Evolutionary conservation across 1,140 invertebrate genomes (phyloP).

Genomic region (Melitaea cinxia): DNA sequence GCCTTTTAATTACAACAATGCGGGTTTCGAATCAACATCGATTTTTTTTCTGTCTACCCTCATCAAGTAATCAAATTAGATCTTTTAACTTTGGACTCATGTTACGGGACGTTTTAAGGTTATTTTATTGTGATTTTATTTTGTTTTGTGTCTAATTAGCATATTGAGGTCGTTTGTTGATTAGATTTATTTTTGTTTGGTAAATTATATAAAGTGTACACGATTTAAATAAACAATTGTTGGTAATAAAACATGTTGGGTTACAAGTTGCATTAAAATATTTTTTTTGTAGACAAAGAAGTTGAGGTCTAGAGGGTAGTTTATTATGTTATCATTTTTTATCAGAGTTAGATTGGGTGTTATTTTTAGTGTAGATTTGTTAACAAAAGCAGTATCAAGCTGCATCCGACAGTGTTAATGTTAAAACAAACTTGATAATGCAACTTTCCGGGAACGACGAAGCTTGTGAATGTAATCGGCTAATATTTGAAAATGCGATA

Average conservation of each 20-base stretch:
- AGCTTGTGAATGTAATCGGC: background rate
- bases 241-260: too few relatives aligned
- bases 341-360: too few relatives aligned
- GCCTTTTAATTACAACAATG: slow-evolving; percentile 32
- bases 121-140: background rate
- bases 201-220: too few relatives aligned
- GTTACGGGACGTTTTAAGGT: background rate
- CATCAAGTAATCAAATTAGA: slow-evolving; percentile 9
- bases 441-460: slow-evolving; percentile 10
- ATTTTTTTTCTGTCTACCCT: slow-evolving; percentile 16
- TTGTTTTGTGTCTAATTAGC: background rate
- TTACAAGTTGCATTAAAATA: too few relatives aligned
- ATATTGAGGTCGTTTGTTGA: too few relatives aligned
- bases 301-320: too few relatives aligned
- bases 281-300: too few relatives aligned
- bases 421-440: slow-evolving; percentile 8
- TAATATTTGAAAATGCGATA: slow-evolving; percentile 5
- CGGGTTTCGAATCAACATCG: slow-evolving; percentile 29
- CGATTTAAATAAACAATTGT: too few relatives aligned
- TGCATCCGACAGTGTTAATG: background rate
- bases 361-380: too few relatives aligned
- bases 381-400: background rate
- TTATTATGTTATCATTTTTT: too few relatives aligned
- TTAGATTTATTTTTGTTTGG: too few relatives aligned
- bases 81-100: background rate